These are phyloP conservation scores for Piaya cayana DNA, from an alignment of 2,113 vertebrate species.

Conservation along the genomic window DNA sequence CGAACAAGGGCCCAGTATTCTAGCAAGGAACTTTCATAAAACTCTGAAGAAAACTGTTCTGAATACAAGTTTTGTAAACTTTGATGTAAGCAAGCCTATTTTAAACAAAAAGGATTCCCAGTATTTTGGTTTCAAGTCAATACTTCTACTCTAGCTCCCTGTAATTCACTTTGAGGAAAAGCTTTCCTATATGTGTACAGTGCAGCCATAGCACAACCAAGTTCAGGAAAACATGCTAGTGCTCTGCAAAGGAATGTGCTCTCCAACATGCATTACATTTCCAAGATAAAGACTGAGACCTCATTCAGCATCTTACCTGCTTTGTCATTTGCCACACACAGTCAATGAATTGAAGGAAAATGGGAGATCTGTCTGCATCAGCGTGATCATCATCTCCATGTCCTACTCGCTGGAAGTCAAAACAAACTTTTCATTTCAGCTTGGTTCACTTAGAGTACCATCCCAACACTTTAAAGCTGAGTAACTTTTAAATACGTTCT, in stretches of 20 bases:
- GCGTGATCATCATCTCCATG: constrained; percentile 92
- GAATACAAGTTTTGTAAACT: neutral
- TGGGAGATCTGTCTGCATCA: constrained; percentile 92
- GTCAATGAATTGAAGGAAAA: constrained; percentile 97
- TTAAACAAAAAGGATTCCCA: neutral
- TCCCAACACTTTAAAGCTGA: neutral
- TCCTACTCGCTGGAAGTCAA: constrained; percentile 85
- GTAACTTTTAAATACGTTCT: neutral
- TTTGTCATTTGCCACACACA: constrained; percentile 98
- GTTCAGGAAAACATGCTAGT: neutral
- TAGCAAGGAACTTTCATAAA: neutral
- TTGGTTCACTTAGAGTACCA: neutral
- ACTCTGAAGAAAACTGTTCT: neutral
- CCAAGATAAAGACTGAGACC: neutral
- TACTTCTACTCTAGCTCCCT: neutral
- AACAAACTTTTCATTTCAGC: neutral
- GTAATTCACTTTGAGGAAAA: neutral
- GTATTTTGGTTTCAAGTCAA: neutral
- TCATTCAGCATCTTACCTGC: constrained; percentile 79
- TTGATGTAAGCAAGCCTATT: neutral
- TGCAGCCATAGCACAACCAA: neutral
- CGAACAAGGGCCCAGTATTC: neutral
- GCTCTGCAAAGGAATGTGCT: neutral
- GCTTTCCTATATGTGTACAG: rapidly evolving
- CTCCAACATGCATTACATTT: neutral